phyloP scores from a whole-genome alignment of 2,113 vertebrate genomes.

The Corapipo altera region DNA sequence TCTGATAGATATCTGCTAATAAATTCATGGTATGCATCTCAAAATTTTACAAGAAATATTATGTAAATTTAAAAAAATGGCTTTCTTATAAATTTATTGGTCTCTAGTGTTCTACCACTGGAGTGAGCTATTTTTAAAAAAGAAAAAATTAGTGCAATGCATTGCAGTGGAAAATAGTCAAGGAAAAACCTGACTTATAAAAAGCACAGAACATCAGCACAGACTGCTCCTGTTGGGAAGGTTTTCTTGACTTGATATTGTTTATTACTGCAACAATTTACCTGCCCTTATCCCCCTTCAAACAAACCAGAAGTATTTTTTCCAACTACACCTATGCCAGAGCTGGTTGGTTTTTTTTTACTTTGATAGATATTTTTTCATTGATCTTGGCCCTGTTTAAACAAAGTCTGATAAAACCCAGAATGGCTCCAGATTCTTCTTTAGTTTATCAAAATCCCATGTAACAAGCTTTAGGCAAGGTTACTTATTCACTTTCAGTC shows the following conservation, averaged over 20 bases:
- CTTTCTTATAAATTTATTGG: not conserved
- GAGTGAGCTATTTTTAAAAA: not conserved
- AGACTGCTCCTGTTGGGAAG: not conserved
- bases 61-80: rapidly evolving
- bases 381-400: not conserved
- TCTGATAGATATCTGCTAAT: not conserved
- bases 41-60: not conserved
- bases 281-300: not conserved
- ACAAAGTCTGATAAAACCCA: not conserved
- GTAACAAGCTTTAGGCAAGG: not conserved
- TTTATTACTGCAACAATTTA: not conserved
- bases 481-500: not conserved
- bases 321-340: not conserved
- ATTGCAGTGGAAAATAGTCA: not conserved
- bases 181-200: not conserved
- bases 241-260: not conserved
- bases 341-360: rapidly evolving
- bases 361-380: not conserved
- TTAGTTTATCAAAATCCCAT: not conserved
- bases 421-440: not conserved
- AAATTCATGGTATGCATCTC: rapidly evolving
- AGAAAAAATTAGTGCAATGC: not conserved
- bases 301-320: not conserved
- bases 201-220: not conserved
- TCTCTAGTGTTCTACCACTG: not conserved